These are phyloP conservation scores for Alaudala cheleensis DNA, from an alignment of 2,113 vertebrate species.

Conservation along the genomic window DNA sequence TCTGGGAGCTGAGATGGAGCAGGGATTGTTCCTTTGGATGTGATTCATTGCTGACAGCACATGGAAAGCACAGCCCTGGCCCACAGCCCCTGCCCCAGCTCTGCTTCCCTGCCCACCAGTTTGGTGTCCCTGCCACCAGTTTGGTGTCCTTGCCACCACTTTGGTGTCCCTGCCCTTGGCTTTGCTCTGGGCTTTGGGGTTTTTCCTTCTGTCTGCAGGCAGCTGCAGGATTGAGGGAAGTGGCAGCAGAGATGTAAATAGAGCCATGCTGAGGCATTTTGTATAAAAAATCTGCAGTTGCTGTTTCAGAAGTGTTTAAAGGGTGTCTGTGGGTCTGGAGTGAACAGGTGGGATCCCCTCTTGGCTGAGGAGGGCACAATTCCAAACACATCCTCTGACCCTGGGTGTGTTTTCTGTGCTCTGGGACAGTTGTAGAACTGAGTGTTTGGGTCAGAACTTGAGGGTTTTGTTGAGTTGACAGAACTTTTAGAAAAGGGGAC, in stretches of 20 bases:
- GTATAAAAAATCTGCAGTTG: not conserved
- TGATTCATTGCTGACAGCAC: not conserved
- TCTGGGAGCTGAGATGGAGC: not conserved
- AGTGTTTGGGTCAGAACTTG: not conserved
- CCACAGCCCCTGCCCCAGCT: not conserved
- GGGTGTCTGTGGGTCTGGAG: not conserved
- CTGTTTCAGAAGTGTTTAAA: not conserved
- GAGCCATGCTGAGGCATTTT: not conserved
- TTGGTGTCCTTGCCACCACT: not conserved
- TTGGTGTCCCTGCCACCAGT: no score
- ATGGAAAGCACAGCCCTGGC: not conserved
- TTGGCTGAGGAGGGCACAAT: not conserved
- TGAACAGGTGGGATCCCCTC: not conserved
- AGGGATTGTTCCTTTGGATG: not conserved
- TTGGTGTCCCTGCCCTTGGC: not conserved
- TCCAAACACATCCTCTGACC: fast-evolving
- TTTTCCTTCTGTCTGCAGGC: not conserved
- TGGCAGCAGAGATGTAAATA: not conserved
- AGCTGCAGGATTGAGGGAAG: not conserved
- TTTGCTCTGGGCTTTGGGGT: fast-evolving
- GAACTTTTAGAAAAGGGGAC: no score
- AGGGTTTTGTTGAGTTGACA: not conserved
- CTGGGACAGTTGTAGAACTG: not conserved
- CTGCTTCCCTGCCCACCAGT: not conserved
- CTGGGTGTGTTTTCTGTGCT: not conserved